These are phyloP conservation scores for Epizoanthus ramosus DNA, from an alignment of 92 coral and sea anemone species.

Conservation along the genomic window DNA sequence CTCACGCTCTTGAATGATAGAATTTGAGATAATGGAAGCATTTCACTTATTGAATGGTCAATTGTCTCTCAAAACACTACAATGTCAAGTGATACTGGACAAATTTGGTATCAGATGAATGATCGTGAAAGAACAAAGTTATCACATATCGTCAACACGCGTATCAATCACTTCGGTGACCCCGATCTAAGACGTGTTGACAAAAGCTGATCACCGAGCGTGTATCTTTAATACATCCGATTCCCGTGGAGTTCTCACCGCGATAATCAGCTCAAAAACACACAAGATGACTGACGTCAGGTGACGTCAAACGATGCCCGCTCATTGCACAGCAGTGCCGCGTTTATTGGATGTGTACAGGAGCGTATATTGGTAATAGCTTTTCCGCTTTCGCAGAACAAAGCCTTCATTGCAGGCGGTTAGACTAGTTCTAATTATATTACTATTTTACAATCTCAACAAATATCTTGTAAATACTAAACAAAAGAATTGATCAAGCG, in stretches of 20 bases:
- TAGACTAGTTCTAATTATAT: too few relatives aligned
- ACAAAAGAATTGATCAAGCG: background rate
- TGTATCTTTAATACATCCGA: background rate
- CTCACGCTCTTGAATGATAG: too few relatives aligned
- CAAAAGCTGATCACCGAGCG: conserved; percentile 12
- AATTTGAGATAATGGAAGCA: too few relatives aligned
- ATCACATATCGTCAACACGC: background rate
- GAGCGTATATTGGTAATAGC: too few relatives aligned
- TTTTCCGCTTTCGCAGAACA: background rate
- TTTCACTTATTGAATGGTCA: too few relatives aligned
- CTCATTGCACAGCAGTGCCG: too few relatives aligned
- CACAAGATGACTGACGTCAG: conserved; percentile 4
- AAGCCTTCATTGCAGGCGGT: background rate
- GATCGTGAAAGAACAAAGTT: background rate
- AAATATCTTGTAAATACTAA: background rate
- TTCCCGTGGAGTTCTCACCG: background rate
- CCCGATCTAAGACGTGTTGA: conserved; percentile 5
- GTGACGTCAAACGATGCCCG: conserved; percentile 15
- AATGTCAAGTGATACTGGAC: too few relatives aligned
- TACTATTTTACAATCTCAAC: background rate
- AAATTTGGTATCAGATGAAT: background rate
- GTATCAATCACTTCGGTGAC: conserved; percentile 12
- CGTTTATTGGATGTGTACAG: too few relatives aligned
- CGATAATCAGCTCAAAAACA: background rate
- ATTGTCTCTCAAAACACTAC: too few relatives aligned